phyloP scores from a whole-genome alignment of 2,797 vertebrate species.

The Sebastes flavidus region DNA sequence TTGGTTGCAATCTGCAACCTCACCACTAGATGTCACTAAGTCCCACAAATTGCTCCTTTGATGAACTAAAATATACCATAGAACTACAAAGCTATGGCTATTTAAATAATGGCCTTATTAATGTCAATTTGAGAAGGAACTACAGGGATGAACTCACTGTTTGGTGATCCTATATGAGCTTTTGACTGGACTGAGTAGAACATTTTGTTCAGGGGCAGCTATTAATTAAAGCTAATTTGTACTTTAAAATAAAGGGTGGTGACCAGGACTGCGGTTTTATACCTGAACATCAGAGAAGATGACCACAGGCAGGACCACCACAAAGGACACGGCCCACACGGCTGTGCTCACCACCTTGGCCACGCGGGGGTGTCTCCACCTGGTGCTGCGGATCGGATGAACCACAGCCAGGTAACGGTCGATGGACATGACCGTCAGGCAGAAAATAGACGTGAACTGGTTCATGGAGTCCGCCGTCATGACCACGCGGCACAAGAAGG shows the following conservation, averaged over 20 bases:
- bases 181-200: not conserved
- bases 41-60: not conserved
- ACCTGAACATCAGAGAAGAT: conserved; percentile 92
- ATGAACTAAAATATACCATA: not conserved
- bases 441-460: conserved; percentile 98
- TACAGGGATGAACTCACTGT: not conserved
- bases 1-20: not conserved
- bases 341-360: conserved; percentile 91
- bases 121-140: not conserved
- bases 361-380: conserved; percentile 91
- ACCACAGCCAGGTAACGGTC: conserved; percentile 97
- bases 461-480: conserved; percentile 97
- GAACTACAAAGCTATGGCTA: not conserved
- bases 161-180: not conserved
- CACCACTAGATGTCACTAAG: not conserved
- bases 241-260: not conserved
- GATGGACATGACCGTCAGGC: conserved; percentile 95
- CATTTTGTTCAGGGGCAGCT: not conserved
- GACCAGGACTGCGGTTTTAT: not conserved
- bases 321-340: conserved; percentile 90
- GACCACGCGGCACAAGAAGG: conserved; percentile 93
- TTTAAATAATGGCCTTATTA: not conserved
- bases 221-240: not conserved
- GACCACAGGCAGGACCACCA: conserved; percentile 95
- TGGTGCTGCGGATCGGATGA: conserved; percentile 91